These are phyloP conservation scores for Nemopilema nomurai DNA, from an alignment of 30 jellyfish, hydroid and myxozoan genomes.

Conservation along the genomic window DNA sequence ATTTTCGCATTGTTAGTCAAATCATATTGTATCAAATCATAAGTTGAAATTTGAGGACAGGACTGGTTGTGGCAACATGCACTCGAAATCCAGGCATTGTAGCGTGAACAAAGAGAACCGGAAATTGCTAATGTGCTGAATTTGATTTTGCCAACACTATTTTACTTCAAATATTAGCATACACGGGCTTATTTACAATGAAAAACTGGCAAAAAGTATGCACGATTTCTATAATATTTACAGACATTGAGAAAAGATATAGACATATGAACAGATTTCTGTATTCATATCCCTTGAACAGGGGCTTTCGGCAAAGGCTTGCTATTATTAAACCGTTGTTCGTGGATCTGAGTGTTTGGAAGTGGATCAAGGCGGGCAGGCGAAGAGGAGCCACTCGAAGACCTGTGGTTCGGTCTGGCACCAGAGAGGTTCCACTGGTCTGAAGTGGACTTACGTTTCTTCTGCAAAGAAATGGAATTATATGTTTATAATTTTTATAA, in stretches of 20 bases:
- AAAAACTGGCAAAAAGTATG: background rate
- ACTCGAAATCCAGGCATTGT: too few relatives aligned
- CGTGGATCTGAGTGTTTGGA: slow-evolving; percentile 63
- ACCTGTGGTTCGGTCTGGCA: background rate
- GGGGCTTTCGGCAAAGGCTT: slow-evolving; percentile 77
- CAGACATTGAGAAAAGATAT: background rate
- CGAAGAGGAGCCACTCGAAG: slow-evolving; percentile 55
- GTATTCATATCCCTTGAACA: slow-evolving; percentile 30
- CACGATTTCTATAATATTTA: background rate
- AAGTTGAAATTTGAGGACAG: too few relatives aligned
- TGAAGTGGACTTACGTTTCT: slow-evolving; percentile 38
- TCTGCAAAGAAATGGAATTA: slow-evolving; percentile 9
- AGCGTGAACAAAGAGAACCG: too few relatives aligned
- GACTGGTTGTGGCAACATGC: too few relatives aligned
- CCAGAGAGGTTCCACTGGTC: slow-evolving; percentile 65
- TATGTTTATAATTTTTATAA: background rate
- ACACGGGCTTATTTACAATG: background rate
- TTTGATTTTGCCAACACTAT: background rate
- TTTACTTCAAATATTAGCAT: background rate
- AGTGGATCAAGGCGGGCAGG: slow-evolving; percentile 81
- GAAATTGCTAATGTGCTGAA: background rate
- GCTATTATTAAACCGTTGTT: slow-evolving; percentile 65
- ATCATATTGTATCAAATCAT: too few relatives aligned
- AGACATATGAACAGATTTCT: background rate
- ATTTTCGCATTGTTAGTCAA: too few relatives aligned